A percentile compares a stretch with the other conserved stretches of the same genome.
phyloP scores from a whole-genome alignment of 2,113 vertebrate genomes.

The Hydrochoerus hydrochaeris region DNA sequence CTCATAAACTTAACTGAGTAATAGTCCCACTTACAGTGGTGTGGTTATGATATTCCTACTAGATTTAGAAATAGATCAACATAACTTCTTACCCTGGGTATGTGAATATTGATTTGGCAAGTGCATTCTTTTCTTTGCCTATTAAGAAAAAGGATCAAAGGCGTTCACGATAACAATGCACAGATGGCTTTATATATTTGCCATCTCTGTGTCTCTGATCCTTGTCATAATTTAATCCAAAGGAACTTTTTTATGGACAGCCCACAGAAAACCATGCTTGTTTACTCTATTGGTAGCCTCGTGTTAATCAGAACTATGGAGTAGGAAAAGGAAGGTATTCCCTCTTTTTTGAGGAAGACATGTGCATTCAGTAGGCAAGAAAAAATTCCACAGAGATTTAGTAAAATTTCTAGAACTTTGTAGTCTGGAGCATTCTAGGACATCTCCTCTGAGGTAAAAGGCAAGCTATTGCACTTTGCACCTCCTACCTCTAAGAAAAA shows the following conservation, averaged over 20 bases:
- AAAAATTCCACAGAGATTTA: not conserved
- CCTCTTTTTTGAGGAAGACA: not conserved
- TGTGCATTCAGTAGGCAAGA: not conserved
- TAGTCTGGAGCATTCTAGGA: not conserved
- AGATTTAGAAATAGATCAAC: slow-evolving; percentile 6
- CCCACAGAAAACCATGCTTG: not conserved
- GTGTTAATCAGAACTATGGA: not conserved
- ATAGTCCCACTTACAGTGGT: slow-evolving; percentile 16
- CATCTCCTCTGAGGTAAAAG: not conserved
- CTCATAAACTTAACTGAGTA: slow-evolving; percentile 13
- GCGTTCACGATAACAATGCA: not conserved
- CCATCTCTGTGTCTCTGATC: not conserved
- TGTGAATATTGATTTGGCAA: not conserved
- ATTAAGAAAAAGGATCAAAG: not conserved
- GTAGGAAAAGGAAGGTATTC: not conserved
- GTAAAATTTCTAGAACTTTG: not conserved
- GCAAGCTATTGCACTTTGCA: not conserved
- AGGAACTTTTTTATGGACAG: not conserved
- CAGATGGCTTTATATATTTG: not conserved
- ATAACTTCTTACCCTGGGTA: not conserved
- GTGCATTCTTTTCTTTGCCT: not conserved
- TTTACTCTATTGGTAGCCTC: not conserved
- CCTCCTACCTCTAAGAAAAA: not conserved
- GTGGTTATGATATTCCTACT: not conserved
- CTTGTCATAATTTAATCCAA: not conserved